These are phyloP conservation scores for Miniopterus natalensis DNA, from an alignment of 2,113 vertebrate genomes.

Conservation along the genomic window DNA sequence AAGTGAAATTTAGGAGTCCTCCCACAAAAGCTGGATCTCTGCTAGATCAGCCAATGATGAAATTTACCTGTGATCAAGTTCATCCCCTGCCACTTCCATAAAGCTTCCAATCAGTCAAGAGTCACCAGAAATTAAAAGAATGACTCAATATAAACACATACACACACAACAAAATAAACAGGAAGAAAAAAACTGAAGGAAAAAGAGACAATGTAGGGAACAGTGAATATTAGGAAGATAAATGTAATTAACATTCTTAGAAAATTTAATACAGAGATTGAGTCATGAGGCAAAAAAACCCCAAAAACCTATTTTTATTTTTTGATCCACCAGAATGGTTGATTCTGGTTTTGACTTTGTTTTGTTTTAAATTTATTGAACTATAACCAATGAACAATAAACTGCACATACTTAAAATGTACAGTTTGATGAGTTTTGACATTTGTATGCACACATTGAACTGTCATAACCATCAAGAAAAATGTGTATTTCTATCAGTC, in stretches of 20 bases:
- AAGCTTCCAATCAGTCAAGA: neutral
- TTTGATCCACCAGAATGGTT: neutral
- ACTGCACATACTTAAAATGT: neutral
- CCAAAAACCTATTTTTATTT: neutral
- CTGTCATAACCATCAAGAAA: neutral
- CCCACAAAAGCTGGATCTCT: neutral
- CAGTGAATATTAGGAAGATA: neutral
- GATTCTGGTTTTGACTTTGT: neutral
- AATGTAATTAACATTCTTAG: conserved; percentile 12
- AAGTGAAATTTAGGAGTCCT: neutral
- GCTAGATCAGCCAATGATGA: neutral
- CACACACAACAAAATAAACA: neutral
- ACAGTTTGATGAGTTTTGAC: neutral
- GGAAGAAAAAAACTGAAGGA: neutral
- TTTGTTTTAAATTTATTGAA: neutral
- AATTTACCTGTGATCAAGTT: neutral
- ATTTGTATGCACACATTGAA: neutral
- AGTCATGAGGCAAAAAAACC: neutral
- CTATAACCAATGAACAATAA: neutral
- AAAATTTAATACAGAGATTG: neutral
- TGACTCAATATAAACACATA: neutral
- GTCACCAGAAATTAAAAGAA: neutral
- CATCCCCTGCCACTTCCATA: neutral
- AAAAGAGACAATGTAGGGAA: neutral
- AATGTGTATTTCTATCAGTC: neutral